These are phyloP conservation scores for Idaea straminata DNA, from an alignment of 2,888 invertebrate genomes.

Conservation along the genomic window DNA sequence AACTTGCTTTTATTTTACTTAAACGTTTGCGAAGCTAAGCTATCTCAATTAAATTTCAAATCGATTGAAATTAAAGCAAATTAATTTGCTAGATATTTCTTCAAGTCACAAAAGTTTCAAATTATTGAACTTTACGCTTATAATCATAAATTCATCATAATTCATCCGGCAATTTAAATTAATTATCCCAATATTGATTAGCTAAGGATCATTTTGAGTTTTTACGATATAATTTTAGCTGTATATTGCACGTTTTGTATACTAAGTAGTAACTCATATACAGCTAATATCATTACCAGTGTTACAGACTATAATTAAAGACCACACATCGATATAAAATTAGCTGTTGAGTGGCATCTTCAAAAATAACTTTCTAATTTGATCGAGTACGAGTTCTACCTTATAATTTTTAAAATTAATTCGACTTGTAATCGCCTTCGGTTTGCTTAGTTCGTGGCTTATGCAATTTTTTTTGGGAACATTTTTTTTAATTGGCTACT, in stretches of 20 bases:
- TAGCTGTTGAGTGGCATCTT: slow-evolving; percentile 22
- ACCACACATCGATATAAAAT: slow-evolving; percentile 20
- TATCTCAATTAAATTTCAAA: background rate
- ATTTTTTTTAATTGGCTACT: slow-evolving; percentile 49
- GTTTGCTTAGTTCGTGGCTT: slow-evolving; percentile 52
- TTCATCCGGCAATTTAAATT: background rate
- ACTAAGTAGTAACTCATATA: background rate
- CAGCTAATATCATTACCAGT: background rate
- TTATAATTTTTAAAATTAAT: slow-evolving; percentile 53
- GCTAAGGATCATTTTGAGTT: slow-evolving; percentile 3
- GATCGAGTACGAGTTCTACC: slow-evolving; percentile 41
- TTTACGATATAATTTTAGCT: background rate
- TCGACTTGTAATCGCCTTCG: slow-evolving; percentile 42
- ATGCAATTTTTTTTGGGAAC: slow-evolving; percentile 39
- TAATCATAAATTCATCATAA: background rate
- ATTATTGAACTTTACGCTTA: background rate
- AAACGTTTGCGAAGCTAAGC: too few species aligned
- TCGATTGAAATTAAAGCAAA: background rate
- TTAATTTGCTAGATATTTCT: background rate
- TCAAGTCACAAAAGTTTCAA: background rate
- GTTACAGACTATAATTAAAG: slow-evolving; percentile 16
- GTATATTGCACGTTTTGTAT: background rate
- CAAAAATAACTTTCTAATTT: slow-evolving; percentile 44
- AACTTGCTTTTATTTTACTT: too few species aligned
- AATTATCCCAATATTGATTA: background rate